Base-by-base conservation (phyloP, 2,888 invertebrate genomes). In the Drosophila sordidapex region DNA sequence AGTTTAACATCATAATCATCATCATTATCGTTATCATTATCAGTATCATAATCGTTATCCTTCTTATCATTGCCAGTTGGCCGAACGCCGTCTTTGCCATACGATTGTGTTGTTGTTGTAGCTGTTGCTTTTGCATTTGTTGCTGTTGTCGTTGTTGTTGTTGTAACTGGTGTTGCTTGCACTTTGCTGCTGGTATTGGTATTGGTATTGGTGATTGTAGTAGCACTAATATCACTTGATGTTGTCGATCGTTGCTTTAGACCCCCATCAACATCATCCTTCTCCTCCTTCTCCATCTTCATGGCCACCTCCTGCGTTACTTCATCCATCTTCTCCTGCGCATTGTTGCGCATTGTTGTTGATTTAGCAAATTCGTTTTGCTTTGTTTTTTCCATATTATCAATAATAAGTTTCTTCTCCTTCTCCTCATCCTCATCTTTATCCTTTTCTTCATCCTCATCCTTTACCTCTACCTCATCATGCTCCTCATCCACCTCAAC, bases 141-240 rank as follows among this genome's bases (percentile, higher is more conserved):
- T 66, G 72, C 65, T 70, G 68, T 74, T 31, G 46, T 27, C 21
- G 59, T 25, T 81, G 85, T 68, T 68, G 79, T 51, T 70, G 62
- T 72, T 71, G 61, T 83, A 85, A 85, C 86, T 87, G 88, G 83
- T 83, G 89, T 74, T 75, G 73, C 18, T 70, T 66, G 75, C 74
- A 67, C 71, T 59, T 72, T 79, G 65, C 66, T 86, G 72, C 25
- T 74, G 69, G 29, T 72, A 59, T 62, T 74, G 58, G 18, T 61
- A 59, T 70, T 69, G 65, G 73, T 80, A 76, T 78, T 75, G 84
- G 82, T 89, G 90, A 88, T 88, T 84, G 81, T 87, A 79, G 81
- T 80, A 88, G 87, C 82, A 86, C 82, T 89, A 85, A 83, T 90
- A 91, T 88, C 90, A 90, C 90, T 83, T 84, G 80, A 82, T 79